Conservation (phyloP, 2,888 invertebrate genomes). For the Yponomeuta cagnagella region DNA sequence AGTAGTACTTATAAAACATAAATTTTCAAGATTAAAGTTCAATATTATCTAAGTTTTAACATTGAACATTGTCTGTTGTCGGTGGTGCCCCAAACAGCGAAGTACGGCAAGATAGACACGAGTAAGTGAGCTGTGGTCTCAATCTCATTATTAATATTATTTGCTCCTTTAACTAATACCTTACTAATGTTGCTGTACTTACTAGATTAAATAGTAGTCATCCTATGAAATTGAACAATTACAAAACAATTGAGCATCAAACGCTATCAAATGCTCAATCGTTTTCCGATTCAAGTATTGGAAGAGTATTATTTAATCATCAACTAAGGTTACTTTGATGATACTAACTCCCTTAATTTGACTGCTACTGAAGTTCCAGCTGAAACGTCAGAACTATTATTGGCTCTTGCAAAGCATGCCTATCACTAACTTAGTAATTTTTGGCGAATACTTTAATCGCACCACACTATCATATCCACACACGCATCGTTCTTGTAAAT, state of each 20-base stretch:
- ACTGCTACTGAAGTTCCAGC: conserved; percentile 48
- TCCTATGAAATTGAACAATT: not conserved
- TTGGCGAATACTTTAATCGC: not conserved
- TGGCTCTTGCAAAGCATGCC: conserved; percentile 48
- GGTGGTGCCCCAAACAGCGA: conserved; percentile 75
- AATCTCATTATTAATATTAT: conserved; percentile 57
- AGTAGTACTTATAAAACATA: conserved; percentile 12
- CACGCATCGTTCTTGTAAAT: conserved; percentile 23
- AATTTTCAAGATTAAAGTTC: not conserved
- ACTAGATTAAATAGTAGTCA: not conserved
- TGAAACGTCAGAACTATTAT: conserved; percentile 39
- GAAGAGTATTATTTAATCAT: not conserved
- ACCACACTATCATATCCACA: conserved; percentile 19
- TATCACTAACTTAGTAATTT: conserved; percentile 40
- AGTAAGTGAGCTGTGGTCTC: conserved; percentile 77
- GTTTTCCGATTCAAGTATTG: not conserved
- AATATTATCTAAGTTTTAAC: conserved; percentile 35
- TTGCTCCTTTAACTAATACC: conserved; percentile 61
- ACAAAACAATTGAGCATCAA: conserved; percentile 1
- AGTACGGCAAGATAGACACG: conserved; percentile 67
- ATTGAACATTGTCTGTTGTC: conserved; percentile 71
- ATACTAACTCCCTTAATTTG: conserved; percentile 14
- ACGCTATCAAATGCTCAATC: not conserved
- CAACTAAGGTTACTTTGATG: not conserved
- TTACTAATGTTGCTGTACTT: conserved; percentile 62